A percentile compares a stretch with the other conserved stretches of the same genome.
Evolutionary conservation across 2,888 invertebrate species (phyloP).

Genomic region (Hydriomena furcata): DNA sequence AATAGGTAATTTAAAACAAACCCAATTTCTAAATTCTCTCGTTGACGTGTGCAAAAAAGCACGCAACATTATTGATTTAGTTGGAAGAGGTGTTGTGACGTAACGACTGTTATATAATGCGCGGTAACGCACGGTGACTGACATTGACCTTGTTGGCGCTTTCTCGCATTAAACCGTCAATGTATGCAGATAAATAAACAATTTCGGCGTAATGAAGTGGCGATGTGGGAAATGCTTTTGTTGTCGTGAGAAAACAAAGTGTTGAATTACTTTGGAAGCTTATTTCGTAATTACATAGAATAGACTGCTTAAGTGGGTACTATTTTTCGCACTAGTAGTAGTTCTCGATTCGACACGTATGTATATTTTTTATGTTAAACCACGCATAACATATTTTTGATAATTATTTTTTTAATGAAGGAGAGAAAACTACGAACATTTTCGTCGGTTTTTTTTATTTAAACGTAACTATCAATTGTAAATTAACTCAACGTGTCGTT

Average conservation of each 20-base stretch:
- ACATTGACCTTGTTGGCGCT: slow-evolving; percentile 49
- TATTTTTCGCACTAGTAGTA: too few relatives aligned
- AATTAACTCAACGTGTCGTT: not conserved
- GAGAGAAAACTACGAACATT: too few relatives aligned
- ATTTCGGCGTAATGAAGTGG: slow-evolving; percentile 9
- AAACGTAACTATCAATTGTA: not conserved
- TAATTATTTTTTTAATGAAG: too few relatives aligned
- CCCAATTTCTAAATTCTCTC: too few relatives aligned
- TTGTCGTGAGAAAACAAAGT: slow-evolving; percentile 2
- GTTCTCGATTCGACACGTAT: too few relatives aligned
- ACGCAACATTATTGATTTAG: not conserved
- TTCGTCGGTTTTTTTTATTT: too few relatives aligned
- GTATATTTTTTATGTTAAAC: too few relatives aligned
- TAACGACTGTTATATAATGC: slow-evolving; percentile 37
- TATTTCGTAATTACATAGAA: too few relatives aligned
- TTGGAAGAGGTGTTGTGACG: slow-evolving; percentile 15
- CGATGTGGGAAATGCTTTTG: slow-evolving; percentile 7
- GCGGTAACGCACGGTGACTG: slow-evolving; percentile 32
- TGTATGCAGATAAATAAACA: slow-evolving; percentile 16
- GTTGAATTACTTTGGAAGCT: slow-evolving; percentile 1
- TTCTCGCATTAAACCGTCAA: slow-evolving; percentile 36
- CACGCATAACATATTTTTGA: too few relatives aligned
- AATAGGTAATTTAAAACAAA: too few relatives aligned
- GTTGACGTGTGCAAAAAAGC: too few relatives aligned
- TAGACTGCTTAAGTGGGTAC: too few relatives aligned